Percentiles rank a stretch among this genome's conserved stretches.
These are phyloP conservation scores for Rhagoletis zephyria DNA, from an alignment of 1,140 invertebrate species.

Conservation along the genomic window DNA sequence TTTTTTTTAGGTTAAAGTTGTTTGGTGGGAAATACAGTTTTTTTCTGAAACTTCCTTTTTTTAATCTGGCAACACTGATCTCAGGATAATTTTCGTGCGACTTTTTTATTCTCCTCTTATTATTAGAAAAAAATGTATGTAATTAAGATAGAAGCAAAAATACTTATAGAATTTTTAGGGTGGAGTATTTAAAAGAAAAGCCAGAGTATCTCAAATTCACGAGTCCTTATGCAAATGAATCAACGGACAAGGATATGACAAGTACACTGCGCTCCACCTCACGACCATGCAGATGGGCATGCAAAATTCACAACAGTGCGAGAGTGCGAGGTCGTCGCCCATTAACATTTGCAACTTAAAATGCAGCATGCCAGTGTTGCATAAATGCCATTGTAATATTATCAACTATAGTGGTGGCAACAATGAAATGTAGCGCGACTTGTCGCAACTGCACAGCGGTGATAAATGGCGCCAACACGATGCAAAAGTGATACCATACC, in stretches of 20 bases:
- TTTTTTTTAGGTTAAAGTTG: no score
- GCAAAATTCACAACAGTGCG: neutral
- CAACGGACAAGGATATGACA: neutral
- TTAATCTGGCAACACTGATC: no score
- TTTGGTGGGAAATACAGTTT: no score
- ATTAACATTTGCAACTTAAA: neutral
- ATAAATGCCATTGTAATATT: neutral
- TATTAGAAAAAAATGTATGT: no score
- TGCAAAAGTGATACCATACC: neutral
- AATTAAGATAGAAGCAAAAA: neutral
- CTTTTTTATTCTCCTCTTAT: no score
- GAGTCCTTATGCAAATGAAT: constrained; percentile 1
- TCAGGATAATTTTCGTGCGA: no score
- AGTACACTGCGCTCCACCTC: neutral
- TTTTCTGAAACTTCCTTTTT: no score
- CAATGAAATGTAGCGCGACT: neutral
- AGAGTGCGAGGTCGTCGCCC: neutral
- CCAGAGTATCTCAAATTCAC: neutral
- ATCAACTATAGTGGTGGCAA: constrained; percentile 4
- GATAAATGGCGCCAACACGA: constrained; percentile 13
- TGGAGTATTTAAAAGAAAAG: neutral
- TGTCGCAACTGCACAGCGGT: neutral
- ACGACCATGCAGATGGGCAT: neutral
- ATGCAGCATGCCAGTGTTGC: neutral
- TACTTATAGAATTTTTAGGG: neutral